Conservation (phyloP, 2,888 invertebrate species). For the Tortrix viridana region DNA sequence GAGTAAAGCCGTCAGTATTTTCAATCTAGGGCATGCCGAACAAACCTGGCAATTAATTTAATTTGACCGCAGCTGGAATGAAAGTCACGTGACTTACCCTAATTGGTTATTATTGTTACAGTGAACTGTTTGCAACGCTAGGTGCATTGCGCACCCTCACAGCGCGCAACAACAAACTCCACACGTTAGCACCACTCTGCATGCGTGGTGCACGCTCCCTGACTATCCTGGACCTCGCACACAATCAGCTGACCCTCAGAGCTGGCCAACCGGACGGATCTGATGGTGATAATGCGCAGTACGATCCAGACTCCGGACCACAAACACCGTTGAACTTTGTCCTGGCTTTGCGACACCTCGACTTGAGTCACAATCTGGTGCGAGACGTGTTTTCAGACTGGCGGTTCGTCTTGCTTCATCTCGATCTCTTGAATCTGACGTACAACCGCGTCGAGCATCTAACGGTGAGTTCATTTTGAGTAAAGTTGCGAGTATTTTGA, state of each 20-base stretch:
- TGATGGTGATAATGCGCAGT: constrained; percentile 26
- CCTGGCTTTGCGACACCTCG: constrained; percentile 19
- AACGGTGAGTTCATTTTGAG: background rate
- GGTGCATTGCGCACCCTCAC: constrained; percentile 40
- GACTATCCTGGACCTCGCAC: constrained; percentile 37
- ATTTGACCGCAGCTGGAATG: no score
- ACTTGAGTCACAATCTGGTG: constrained; percentile 11
- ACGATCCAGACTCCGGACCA: constrained; percentile 38
- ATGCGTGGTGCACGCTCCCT: constrained; percentile 13
- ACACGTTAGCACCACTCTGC: constrained; percentile 7
- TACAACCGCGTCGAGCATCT: constrained; percentile 11
- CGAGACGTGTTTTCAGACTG: constrained; percentile 21
- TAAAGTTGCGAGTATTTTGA: no score
- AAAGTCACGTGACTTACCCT: background rate
- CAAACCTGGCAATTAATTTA: no score
- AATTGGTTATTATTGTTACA: constrained; percentile 24
- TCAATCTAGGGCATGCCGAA: no score
- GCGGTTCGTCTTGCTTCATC: constrained; percentile 14
- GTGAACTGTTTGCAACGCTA: constrained; percentile 45
- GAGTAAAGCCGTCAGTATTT: no score
- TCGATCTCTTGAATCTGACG: constrained; percentile 19
- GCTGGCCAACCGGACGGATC: constrained; percentile 21
- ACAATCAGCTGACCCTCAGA: constrained; percentile 43
- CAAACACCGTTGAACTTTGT: constrained; percentile 38
- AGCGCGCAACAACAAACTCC: constrained; percentile 28